A percentile compares a stretch with the other conserved stretches of the same genome.
Evolutionary conservation across 2,113 vertebrate species (phyloP).

Genomic region (Camarhynchus parvulus): DNA sequence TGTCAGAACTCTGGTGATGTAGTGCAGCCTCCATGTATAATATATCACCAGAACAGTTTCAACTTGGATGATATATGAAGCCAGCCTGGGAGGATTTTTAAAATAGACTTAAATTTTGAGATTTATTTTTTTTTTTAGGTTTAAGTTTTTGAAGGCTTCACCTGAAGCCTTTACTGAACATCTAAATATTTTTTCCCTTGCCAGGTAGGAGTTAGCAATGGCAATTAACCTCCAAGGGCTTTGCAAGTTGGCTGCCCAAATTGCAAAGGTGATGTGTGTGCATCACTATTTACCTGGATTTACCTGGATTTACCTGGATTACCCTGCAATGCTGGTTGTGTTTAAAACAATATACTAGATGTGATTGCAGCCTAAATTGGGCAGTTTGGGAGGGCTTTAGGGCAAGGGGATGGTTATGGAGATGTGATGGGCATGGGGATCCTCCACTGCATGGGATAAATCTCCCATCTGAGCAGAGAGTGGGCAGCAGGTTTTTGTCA

Average conservation of each 20-base stretch:
- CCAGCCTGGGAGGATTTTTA: slow-evolving; percentile 65
- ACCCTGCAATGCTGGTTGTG: neutral
- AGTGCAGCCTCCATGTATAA: slow-evolving; percentile 67
- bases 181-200: slow-evolving; percentile 35
- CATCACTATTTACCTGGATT: neutral
- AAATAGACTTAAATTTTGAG: slow-evolving; percentile 70
- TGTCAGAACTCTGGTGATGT: slow-evolving; percentile 75
- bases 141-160: slow-evolving; percentile 58
- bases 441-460: neutral
- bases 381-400: neutral
- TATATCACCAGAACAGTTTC: slow-evolving; percentile 72
- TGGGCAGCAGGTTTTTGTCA: neutral
- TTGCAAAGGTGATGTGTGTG: neutral
- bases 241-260: neutral
- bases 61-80: slow-evolving; percentile 72
- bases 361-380: neutral
- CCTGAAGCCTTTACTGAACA: slow-evolving; percentile 35
- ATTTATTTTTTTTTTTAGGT: slow-evolving; percentile 28
- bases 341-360: neutral
- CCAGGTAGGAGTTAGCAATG: neutral
- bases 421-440: neutral
- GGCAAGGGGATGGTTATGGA: neutral
- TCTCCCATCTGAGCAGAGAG: neutral
- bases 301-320: neutral
- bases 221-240: neutral